Evolutionary conservation across 2,797 vertebrate species (phyloP), one percentile per base, ranked within the genome.

Genomic region (Ctenosaura bakeri): DNA sequence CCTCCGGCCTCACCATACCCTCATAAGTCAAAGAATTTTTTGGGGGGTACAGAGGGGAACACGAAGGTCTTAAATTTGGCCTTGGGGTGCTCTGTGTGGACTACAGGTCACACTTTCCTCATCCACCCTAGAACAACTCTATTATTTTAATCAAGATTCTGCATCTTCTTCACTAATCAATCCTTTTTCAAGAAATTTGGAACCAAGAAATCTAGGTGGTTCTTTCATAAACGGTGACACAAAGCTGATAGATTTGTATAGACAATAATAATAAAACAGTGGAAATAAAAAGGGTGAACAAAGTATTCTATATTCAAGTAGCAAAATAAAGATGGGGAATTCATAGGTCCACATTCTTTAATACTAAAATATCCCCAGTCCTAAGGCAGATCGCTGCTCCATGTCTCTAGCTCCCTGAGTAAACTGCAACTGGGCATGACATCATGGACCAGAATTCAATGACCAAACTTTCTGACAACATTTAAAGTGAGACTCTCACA

Each of bases 401-500:
- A 73, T 56, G 20, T 14, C 38, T 84, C 38, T 46, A 32, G 32
- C 5, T 78, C 42, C 26, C 9, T 87, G 66, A 32, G 9, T 18
- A 8, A 87, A 32, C 12, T 46, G 22, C 7, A 82, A 12, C 13
- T 56, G 13, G 8, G n/a, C 73, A 73, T 10, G 56, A 62, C 32
- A 84, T 66, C 0, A 64, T 69, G 62, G 24, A 29, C 32, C 50
- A 56, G 9, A 79, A n/a, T 59, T 76, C 35, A 79, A 83, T 89
- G n/a, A 66, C 14, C 64, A 73, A 73, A 74, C 38, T 32, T 46
- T 26, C 54, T 78, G 69, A 69, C 76, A 24, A 73, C 6, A 89
- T 79, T 88, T 85, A 79, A 85, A 26, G 46, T 54, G 73, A 79
- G n/a, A 85, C 29, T 85, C 42, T 20, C 74, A 87, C 13, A 54